Base-by-base conservation (phyloP, 1,140 invertebrate genomes). In the Proales similis region DNA sequence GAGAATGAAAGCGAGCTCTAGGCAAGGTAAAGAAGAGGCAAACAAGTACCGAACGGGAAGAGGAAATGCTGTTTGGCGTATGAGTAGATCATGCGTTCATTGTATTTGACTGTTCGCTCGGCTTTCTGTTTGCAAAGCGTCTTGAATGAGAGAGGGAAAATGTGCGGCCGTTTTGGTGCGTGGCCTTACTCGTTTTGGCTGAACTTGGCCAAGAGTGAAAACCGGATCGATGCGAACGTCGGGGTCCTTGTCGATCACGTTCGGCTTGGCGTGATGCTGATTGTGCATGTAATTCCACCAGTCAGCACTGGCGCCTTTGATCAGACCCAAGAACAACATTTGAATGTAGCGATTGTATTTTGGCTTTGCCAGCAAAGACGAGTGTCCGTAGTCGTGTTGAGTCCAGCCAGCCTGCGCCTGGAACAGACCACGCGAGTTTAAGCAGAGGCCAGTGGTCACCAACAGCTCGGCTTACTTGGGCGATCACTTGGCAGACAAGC, bases 281-380 rank as follows among this genome's bases (percentile, higher is more conserved):
- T 71, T 73, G 65, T 76, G 74, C 69, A 76, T 71, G 62, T 74
- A 69, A 51, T 73, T 74, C 74, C 74, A 76, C 74, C 74, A 76
- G n/a, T 67, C 48, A n/a, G 69, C 63, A 20, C 71, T 74, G 5
- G 71, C 71, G 19, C 74, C 74, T 71, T 76, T 76, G 5, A 75
- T 36, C 60, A 69, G 65, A 11, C 71, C 72, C 36, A 76, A 68
- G 11, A 70, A 67, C 24, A 76, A 45, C 51, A 72, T 65, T 66
- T 76, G 74, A 30, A 70, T 67, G 14, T 68, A 60, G 47, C 72
- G 71, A 48, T 75, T 74, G 7, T 70, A 22, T 38, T 65, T 70
- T 33, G 65, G 66, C 48, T 67, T 73, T n/a, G 63, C 64, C 45
- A 77, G 74, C 4, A 77, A 72, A 19, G 70, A 72, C 48, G 72